A percentile compares a stretch with the other conserved stretches of the same genome.
phyloP scores from a whole-genome alignment of 1,140 invertebrate genomes.

The Orius insidiosus region DNA sequence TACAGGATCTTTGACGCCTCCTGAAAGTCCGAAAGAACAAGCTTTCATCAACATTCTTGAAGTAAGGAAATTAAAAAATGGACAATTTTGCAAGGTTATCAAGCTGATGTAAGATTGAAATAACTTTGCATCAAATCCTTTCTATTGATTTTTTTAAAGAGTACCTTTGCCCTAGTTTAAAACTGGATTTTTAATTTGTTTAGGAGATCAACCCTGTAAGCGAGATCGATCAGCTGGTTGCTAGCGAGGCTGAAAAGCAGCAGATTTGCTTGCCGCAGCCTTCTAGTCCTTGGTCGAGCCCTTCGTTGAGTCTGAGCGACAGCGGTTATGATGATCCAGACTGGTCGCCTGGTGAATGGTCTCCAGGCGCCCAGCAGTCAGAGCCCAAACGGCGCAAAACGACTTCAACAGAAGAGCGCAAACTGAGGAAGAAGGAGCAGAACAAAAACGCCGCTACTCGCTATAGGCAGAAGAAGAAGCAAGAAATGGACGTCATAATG shows the following conservation, averaged over 20 bases:
- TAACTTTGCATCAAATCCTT: no score
- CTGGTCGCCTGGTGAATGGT: constrained; percentile 15
- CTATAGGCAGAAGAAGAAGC: constrained; percentile 80
- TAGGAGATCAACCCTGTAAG: not conserved
- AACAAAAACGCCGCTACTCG: constrained; percentile 90
- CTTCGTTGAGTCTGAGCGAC: constrained; percentile 9
- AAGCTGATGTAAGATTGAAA: no score
- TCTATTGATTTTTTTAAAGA: no score
- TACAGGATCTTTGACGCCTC: constrained; percentile 45
- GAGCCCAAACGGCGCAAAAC: constrained; percentile 21
- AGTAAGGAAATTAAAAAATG: not conserved
- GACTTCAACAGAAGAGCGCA: constrained; percentile 45
- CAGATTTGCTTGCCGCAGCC: constrained; percentile 1
- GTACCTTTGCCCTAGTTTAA: no score
- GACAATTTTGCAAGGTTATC: no score
- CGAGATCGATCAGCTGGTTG: not conserved
- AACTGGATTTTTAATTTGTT: no score
- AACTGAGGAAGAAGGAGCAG: constrained; percentile 75
- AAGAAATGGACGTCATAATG: constrained; percentile 58
- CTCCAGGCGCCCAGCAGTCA: constrained; percentile 23
- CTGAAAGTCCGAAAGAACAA: constrained; percentile 42
- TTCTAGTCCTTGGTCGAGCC: constrained; percentile 1
- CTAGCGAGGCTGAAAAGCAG: not conserved
- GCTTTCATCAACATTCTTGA: not conserved
- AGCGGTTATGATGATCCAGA: constrained; percentile 19